Percentiles rank a stretch among this genome's conserved stretches.
Conservation (phyloP, 1,140 invertebrate species). For the Trachelipus rathkii region DNA sequence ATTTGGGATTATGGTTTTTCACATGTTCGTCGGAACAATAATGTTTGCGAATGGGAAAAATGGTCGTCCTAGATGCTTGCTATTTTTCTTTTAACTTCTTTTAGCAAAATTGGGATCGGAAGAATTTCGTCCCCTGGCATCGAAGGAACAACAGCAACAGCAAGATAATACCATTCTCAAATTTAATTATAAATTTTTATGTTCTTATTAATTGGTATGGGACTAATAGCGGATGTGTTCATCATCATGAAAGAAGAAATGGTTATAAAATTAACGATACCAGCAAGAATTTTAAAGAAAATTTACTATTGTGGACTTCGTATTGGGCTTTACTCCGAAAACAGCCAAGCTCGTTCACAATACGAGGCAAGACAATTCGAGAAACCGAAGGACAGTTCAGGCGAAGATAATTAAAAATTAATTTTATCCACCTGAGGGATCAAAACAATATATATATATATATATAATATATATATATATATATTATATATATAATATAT, state of each 20-base stretch:
- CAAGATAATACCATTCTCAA: constrained; percentile 74
- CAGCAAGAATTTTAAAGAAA: constrained; percentile 40
- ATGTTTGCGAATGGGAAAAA: constrained; percentile 92
- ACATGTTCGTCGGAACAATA: constrained; percentile 82
- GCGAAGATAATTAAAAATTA: background rate
- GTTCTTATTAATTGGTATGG: constrained; percentile 78
- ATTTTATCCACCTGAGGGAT: too few relatives aligned
- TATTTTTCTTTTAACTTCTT: constrained; percentile 91
- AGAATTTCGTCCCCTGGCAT: constrained; percentile 92
- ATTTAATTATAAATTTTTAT: constrained; percentile 81
- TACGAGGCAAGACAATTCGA: background rate
- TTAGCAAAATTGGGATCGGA: constrained; percentile 90
- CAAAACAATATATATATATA: too few relatives aligned
- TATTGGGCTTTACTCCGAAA: constrained; percentile 41
- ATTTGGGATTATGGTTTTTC: constrained; percentile 88
- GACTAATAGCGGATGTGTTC: constrained; percentile 85
- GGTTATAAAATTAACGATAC: constrained; percentile 61
- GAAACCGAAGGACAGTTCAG: background rate
- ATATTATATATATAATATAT: too few relatives aligned
- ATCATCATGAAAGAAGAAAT: constrained; percentile 83
- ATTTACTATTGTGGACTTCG: constrained; percentile 40
- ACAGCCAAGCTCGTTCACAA: background rate
- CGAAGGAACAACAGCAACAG: constrained; percentile 52
- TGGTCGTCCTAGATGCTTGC: constrained; percentile 87
- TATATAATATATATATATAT: too few relatives aligned